These are phyloP conservation scores for Rhyacophila brunnea DNA, from an alignment of 1,140 invertebrate genomes.

Conservation along the genomic window DNA sequence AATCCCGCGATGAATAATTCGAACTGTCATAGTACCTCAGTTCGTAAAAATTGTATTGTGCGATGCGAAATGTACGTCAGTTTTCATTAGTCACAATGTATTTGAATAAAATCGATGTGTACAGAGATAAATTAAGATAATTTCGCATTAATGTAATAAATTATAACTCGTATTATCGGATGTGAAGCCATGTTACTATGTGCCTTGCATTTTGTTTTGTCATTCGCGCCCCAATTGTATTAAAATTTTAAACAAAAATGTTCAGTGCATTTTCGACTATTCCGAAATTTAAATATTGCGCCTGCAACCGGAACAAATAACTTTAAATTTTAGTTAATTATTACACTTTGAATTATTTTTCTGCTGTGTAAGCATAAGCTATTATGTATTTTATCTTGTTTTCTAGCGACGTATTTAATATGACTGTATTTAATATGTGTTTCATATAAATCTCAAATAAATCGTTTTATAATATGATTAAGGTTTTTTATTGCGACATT, in stretches of 20 bases:
- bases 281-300: neutral
- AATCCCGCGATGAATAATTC: neutral
- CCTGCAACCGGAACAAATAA: conserved; percentile 8
- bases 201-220: conserved; percentile 2
- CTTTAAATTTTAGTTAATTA: conserved; percentile 13
- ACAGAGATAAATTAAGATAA: conserved; percentile 41
- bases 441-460: conserved; percentile 34
- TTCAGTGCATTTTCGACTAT: neutral
- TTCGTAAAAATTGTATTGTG: conserved; percentile 35
- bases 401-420: conserved; percentile 15
- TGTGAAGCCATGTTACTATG: neutral
- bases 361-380: neutral
- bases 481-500: conserved; percentile 6
- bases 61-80: conserved; percentile 44
- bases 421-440: conserved; percentile 34
- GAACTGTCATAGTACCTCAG: neutral
- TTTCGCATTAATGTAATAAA: neutral
- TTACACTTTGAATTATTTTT: conserved; percentile 14
- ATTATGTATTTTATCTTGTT: neutral
- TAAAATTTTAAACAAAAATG: neutral
- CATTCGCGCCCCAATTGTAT: neutral
- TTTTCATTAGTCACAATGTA: conserved; percentile 48
- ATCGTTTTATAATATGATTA: conserved; percentile 32
- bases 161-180: neutral
- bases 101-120: conserved; percentile 52